Evolutionary conservation across 2,113 vertebrate genomes (phyloP), one percentile per base, ranked within the genome.

Genomic region (Scomber japonicus): DNA sequence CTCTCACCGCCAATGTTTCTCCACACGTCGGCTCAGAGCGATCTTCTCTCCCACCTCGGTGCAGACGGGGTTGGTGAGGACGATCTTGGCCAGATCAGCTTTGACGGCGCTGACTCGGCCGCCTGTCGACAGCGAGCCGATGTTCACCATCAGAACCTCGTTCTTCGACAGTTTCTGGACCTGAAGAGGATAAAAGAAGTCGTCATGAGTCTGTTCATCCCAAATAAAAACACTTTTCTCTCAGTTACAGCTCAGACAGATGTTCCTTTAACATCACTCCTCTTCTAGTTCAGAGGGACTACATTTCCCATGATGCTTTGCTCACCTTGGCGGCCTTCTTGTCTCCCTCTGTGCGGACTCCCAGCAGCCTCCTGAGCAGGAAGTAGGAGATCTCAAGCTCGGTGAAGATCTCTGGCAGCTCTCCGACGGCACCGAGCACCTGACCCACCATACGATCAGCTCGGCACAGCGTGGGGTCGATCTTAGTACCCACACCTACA

Each of bases 31-130:
- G 88, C 98, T 99, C 77, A 99, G 96, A 21, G 98, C 98, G 84
- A 99, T 99, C 96, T 99, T 99, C 95, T 99, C 98, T 76, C 97
- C 98, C 35, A 99, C 97, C 95, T 99, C 98, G 13, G 98, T 99
- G 94, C 98, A 99, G 8, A 99, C 98, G 7, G 98, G 98, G 89
- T 99, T 99, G 64, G 98, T 99, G 16, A 99, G 94, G 78, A 99
- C 97, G 11, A 99, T 99, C 94, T 99, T 99, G 65, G 97, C 98
- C 94, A 99, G 91, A 93, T 99, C 98, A 5, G 98, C 98, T 86
- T 99, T 99, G 61, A 99, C 98, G 31, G 98, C 98, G 81, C 97
- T 99, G 84, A 99, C 98, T 53, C 98, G 96, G 46, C 98, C 98
- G 60, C 98, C 98, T 3, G 98, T 99, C 0, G 97, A 99, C 84